A percentile compares a stretch with the other conserved stretches of the same genome.
These are phyloP conservation scores for Trilocha varians DNA, from an alignment of 2,888 invertebrate species.

Conservation along the genomic window DNA sequence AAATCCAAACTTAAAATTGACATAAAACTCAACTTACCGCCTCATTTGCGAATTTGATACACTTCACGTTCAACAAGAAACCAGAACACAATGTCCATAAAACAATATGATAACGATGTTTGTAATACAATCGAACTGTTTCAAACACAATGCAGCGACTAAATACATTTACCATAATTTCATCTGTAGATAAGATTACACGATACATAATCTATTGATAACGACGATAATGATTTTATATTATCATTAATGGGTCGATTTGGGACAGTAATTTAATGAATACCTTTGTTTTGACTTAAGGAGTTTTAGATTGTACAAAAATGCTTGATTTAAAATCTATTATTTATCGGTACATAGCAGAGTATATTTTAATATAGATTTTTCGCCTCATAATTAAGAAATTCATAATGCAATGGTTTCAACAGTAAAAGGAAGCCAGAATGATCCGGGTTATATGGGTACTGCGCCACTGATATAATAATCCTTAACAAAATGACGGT, in stretches of 20 bases:
- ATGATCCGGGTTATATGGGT: no score
- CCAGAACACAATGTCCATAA: not conserved
- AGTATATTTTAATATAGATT: no score
- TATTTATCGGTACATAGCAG: no score
- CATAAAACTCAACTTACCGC: not conserved
- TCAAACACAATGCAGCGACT: constrained; percentile 30
- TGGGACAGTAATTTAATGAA: not conserved
- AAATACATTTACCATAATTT: constrained; percentile 49
- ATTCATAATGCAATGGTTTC: no score
- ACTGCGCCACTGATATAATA: no score
- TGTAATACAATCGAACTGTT: constrained; percentile 27
- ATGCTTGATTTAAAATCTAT: no score
- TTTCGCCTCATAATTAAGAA: no score
- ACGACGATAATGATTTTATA: constrained; percentile 27
- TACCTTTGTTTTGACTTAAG: no score
- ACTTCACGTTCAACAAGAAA: not conserved
- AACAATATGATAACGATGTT: constrained; percentile 27
- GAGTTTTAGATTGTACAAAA: no score
- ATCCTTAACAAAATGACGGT: no score
- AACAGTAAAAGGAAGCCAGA: no score
- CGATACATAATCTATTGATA: constrained; percentile 16
- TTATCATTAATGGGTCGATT: constrained; percentile 27
- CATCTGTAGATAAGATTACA: constrained; percentile 45
- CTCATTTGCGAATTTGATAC: not conserved
- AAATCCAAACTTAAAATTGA: not conserved